These are phyloP conservation scores for Tetraneura akinire DNA, from an alignment of 1,140 invertebrate species.

Conservation along the genomic window DNA sequence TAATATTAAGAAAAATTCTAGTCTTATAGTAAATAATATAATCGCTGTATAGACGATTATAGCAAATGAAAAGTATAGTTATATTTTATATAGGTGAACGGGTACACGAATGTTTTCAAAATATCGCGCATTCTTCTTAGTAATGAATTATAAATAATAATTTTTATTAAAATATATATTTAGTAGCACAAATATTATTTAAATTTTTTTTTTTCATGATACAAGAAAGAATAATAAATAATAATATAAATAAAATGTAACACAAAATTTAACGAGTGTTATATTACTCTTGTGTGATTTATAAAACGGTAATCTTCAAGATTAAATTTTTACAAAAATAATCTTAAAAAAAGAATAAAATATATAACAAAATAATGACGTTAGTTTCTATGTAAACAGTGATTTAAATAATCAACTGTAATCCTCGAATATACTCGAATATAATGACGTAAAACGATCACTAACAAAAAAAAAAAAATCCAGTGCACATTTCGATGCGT, in stretches of 20 bases:
- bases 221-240: too few species aligned
- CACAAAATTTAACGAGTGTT: too few species aligned
- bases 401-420: slow-evolving; percentile 24
- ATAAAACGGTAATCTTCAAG: background rate
- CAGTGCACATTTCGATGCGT: background rate
- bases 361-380: slow-evolving; percentile 7
- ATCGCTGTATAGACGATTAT: too few species aligned
- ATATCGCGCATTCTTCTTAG: background rate
- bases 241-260: too few species aligned
- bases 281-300: too few species aligned
- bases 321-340: background rate
- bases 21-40: too few species aligned
- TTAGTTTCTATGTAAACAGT: slow-evolving; percentile 9
- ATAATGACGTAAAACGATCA: background rate
- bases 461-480: background rate
- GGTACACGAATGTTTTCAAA: slow-evolving; percentile 33
- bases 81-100: slow-evolving; percentile 46
- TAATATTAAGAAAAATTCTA: too few species aligned
- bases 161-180: background rate
- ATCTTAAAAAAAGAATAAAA: too few species aligned
- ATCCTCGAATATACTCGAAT: slow-evolving; percentile 7
- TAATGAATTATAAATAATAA: background rate
- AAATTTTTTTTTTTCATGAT: background rate
- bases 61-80: too few species aligned
- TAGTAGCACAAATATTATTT: background rate